A percentile compares a stretch with the other conserved stretches of the same genome.
Conservation (phyloP, 2,888 invertebrate species). For the Vanessa cardui region DNA sequence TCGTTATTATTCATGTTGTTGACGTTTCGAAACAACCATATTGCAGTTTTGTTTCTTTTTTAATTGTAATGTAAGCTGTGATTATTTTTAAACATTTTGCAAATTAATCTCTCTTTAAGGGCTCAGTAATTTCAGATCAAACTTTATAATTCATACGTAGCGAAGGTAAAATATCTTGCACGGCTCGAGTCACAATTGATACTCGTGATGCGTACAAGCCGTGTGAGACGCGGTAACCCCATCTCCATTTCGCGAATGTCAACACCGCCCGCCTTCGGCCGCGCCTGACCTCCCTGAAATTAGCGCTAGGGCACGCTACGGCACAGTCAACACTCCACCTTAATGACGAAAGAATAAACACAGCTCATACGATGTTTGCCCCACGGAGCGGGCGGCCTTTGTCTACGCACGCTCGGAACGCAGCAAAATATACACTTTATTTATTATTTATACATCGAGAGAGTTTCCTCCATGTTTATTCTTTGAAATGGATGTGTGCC, state of each 20-base stretch:
- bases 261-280: constrained; percentile 49
- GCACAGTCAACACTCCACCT: constrained; percentile 68
- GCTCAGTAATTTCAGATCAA: not conserved
- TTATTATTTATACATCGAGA: constrained; percentile 80
- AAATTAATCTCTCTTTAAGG: too few species aligned
- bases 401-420: constrained; percentile 71
- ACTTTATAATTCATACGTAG: not conserved
- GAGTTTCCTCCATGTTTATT: constrained; percentile 74
- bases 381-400: constrained; percentile 64
- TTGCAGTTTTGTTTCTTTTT: too few species aligned
- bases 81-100: too few species aligned
- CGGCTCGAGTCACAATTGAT: constrained; percentile 6
- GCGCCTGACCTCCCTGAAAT: constrained; percentile 65
- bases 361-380: constrained; percentile 60
- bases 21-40: too few species aligned
- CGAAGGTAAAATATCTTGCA: not conserved
- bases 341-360: constrained; percentile 80
- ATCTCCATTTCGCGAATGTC: constrained; percentile 52
- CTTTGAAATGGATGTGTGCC: constrained; percentile 77
- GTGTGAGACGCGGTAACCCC: constrained; percentile 39
- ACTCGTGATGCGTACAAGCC: constrained; percentile 19
- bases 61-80: too few species aligned
- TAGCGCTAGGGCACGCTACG: constrained; percentile 67
- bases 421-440: constrained; percentile 74
- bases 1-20: too few species aligned